Evolutionary conservation across 2,888 invertebrate species (phyloP).

Genomic region (Ceratothoa steindachneri): DNA sequence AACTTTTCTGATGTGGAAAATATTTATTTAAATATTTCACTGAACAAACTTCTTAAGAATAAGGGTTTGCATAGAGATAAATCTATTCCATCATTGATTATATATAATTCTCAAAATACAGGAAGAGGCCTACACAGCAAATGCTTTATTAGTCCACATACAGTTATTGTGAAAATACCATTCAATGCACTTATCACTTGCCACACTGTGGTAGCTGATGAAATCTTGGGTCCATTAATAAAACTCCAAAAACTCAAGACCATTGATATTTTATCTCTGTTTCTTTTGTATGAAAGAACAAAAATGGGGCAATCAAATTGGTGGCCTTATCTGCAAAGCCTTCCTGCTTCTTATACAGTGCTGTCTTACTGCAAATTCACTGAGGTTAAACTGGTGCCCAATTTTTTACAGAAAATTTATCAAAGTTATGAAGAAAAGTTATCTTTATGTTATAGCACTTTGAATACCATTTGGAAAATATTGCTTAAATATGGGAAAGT

Average conservation of each 20-base stretch:
- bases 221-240: not conserved
- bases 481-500: not conserved
- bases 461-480: not conserved
- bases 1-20: not conserved
- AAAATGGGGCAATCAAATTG: slow-evolving; percentile 59
- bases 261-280: slow-evolving; percentile 70
- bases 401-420: slow-evolving; percentile 59
- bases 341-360: slow-evolving; percentile 65
- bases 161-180: slow-evolving; percentile 60
- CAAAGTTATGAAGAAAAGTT: slow-evolving; percentile 58
- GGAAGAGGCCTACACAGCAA: slow-evolving; percentile 71
- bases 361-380: slow-evolving; percentile 65
- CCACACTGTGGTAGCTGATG: slow-evolving; percentile 17
- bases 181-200: slow-evolving; percentile 57
- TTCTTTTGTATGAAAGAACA: slow-evolving; percentile 66
- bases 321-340: slow-evolving; percentile 64
- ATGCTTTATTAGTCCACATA: slow-evolving; percentile 58
- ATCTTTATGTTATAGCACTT: slow-evolving; percentile 51
- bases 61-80: not conserved
- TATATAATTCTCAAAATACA: slow-evolving; percentile 57
- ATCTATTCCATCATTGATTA: not conserved
- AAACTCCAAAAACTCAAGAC: slow-evolving; percentile 55
- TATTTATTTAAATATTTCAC: not conserved
- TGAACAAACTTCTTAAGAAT: not conserved
- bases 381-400: slow-evolving; percentile 60